Evolutionary conservation across 1,140 invertebrate species (phyloP).

Genomic region (Pseudomyrmex concolor): DNA sequence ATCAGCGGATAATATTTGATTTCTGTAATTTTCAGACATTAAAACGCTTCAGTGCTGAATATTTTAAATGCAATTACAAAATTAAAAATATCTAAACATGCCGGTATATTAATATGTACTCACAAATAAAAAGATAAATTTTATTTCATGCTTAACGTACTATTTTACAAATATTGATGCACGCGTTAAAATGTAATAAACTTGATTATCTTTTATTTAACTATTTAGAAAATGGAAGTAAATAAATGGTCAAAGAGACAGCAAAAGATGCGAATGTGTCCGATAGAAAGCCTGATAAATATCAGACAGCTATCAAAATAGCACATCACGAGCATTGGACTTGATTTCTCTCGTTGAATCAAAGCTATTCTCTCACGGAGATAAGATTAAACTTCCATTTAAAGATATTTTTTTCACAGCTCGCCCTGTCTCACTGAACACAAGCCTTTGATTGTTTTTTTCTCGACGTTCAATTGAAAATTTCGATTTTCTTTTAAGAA

Average conservation of each 20-base stretch:
- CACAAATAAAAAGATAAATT: not conserved
- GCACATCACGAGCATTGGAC: not conserved
- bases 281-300: conserved; percentile 42
- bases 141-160: not conserved
- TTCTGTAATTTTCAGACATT: not conserved
- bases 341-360: conserved; percentile 31
- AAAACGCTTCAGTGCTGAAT: not conserved
- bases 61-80: not conserved
- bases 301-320: not conserved
- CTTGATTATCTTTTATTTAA: not conserved
- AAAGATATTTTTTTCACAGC: conserved; percentile 32
- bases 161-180: not conserved
- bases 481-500: not conserved
- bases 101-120: not conserved
- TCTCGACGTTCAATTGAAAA: no score
- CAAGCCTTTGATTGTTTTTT: no score
- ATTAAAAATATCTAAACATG: not conserved
- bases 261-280: not conserved
- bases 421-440: no score
- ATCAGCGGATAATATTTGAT: not conserved
- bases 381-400: conserved; percentile 24
- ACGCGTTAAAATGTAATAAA: not conserved
- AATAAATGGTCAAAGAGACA: conserved; percentile 27
- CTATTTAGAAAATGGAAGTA: not conserved
- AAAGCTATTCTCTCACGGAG: conserved; percentile 9